Conservation (phyloP, 92 coral and sea anemone species). For the Phenganax stokvisi region DNA sequence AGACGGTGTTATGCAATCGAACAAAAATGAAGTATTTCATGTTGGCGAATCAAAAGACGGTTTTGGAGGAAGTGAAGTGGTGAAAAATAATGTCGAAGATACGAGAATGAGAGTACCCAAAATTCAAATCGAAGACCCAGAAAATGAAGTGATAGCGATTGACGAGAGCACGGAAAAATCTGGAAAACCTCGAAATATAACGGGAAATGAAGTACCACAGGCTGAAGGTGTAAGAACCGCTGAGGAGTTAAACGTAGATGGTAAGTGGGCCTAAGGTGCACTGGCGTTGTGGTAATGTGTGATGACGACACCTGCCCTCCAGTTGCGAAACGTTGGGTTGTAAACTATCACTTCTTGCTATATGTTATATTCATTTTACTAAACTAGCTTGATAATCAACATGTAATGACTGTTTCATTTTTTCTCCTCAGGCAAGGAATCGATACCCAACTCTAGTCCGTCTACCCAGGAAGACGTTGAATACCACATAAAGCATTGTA, state of each 20-base stretch:
- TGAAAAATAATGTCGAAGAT: conserved; percentile 9
- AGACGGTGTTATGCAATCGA: conserved; percentile 20
- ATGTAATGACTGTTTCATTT: not conserved
- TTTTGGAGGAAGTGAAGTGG: not conserved
- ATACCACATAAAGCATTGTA: conserved; percentile 35
- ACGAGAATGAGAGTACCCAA: conserved; percentile 16
- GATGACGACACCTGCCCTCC: no score
- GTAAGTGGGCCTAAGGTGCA: conserved; percentile 24
- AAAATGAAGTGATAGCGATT: not conserved
- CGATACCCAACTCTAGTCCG: not conserved
- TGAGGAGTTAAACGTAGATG: conserved; percentile 5
- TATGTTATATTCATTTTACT: no score
- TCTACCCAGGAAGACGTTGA: conserved; percentile 27
- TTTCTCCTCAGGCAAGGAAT: not conserved
- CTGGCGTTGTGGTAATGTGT: no score
- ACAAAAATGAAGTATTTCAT: conserved; percentile 10
- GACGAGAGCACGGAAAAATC: conserved; percentile 6
- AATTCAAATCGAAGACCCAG: conserved; percentile 8
- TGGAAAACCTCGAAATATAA: not conserved
- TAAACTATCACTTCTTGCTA: no score
- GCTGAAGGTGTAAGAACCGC: conserved; percentile 14
- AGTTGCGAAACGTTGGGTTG: no score
- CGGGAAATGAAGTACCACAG: not conserved
- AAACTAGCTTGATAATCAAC: not conserved
- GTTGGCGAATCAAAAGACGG: not conserved